phyloP scores from a whole-genome alignment of 2,888 invertebrate species.

The Leptura quadrifasciata region DNA sequence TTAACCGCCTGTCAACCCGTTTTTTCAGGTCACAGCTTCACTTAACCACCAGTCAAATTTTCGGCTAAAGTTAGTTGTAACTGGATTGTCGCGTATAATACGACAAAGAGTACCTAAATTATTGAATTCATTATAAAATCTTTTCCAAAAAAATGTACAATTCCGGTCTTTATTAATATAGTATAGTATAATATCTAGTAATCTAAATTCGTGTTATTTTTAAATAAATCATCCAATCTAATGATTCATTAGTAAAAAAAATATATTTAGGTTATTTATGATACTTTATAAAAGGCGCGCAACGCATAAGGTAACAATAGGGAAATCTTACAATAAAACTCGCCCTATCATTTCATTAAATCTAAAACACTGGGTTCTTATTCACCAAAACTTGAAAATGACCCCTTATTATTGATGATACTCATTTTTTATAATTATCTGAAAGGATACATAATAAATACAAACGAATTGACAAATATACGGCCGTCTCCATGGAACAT shows the following conservation, averaged over 20 bases:
- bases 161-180: no score
- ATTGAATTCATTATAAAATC: no score
- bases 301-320: not conserved
- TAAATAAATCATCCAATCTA: not conserved
- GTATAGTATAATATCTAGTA: no score
- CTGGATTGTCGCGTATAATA: no score
- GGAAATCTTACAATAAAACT: not conserved
- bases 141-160: no score
- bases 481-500: conserved; percentile 13
- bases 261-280: not conserved
- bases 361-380: conserved; percentile 8
- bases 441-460: conserved; percentile 33
- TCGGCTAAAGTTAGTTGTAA: no score
- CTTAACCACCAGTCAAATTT: no score
- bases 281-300: not conserved
- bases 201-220: no score
- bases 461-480: conserved; percentile 35
- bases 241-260: not conserved
- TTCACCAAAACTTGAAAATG: conserved; percentile 14
- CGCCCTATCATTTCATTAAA: conserved; percentile 1
- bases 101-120: no score
- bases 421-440: conserved; percentile 23
- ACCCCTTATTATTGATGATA: conserved; percentile 17
- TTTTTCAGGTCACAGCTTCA: no score
- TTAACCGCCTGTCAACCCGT: no score